phyloP scores from a whole-genome alignment of 2,888 invertebrate species.

The Melinopterus prodromus region DNA sequence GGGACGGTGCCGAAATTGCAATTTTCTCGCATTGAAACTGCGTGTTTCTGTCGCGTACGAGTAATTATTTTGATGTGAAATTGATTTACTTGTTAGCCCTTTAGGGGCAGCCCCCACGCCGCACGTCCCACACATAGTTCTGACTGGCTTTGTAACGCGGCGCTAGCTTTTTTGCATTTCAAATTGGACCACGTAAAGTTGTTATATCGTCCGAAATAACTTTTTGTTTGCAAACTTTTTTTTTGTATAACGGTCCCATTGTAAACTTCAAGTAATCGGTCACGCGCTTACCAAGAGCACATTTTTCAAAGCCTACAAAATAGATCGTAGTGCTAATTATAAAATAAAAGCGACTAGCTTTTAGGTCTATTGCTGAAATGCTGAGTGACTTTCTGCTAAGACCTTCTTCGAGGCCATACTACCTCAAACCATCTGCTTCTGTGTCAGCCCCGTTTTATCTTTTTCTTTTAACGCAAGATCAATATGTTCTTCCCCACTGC shows the following conservation, averaged over 20 bases:
- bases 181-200: not conserved
- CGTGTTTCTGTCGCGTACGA: conserved; percentile 6
- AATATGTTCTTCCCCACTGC: no score
- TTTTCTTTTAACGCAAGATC: no score
- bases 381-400: no score
- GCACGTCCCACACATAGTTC: not conserved
- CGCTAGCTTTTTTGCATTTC: not conserved
- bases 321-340: no score
- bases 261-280: not conserved
- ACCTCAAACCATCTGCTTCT: no score
- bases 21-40: not conserved
- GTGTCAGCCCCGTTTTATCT: no score
- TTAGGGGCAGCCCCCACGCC: not conserved
- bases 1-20: not conserved
- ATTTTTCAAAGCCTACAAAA: no score
- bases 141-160: not conserved
- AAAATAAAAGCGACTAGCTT: no score
- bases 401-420: no score
- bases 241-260: not conserved
- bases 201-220: not conserved
- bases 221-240: not conserved
- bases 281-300: no score
- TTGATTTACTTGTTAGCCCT: conserved; percentile 20
- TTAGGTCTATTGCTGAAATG: no score
- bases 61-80: conserved; percentile 21